Conservation (phyloP, 2,888 invertebrate species). For the Rhingia rostrata region DNA sequence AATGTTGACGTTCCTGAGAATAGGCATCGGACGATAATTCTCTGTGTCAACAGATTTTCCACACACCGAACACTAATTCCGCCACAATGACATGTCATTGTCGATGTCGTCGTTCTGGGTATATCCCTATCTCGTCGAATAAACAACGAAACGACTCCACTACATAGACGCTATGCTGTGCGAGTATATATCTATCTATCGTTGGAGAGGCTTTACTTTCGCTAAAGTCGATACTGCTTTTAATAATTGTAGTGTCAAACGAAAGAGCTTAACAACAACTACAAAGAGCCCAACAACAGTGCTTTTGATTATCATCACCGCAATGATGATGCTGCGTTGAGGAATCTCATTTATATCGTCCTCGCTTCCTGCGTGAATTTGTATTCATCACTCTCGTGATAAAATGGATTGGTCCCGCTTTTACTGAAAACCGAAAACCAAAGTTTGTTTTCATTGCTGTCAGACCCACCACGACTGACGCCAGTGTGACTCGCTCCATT, state of each 20-base stretch:
- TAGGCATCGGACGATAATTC: conserved; percentile 5
- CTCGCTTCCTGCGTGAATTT: conserved; percentile 40
- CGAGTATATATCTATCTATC: conserved; percentile 12
- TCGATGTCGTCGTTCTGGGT: background rate
- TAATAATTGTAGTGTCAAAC: conserved; percentile 37
- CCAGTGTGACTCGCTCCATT: conserved; percentile 53
- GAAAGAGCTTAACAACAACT: conserved; percentile 20
- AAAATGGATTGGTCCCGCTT: conserved; percentile 3
- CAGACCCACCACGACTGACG: background rate
- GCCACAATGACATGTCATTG: conserved; percentile 11
- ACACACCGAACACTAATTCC: conserved; percentile 59
- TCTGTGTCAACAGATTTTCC: conserved; percentile 64
- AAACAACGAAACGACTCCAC: background rate
- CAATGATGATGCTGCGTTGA: conserved; percentile 36
- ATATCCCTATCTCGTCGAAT: background rate
- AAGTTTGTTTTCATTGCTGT: conserved; percentile 14
- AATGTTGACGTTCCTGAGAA: background rate
- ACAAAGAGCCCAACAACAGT: conserved; percentile 3
- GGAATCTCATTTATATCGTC: conserved; percentile 40
- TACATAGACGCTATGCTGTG: background rate
- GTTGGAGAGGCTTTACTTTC: conserved; percentile 27
- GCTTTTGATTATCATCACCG: background rate
- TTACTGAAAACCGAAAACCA: background rate
- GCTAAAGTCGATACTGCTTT: conserved; percentile 8
- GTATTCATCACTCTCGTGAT: conserved; percentile 54